Conservation (phyloP, 2,113 vertebrate genomes). For the Apodemus sylvaticus region DNA sequence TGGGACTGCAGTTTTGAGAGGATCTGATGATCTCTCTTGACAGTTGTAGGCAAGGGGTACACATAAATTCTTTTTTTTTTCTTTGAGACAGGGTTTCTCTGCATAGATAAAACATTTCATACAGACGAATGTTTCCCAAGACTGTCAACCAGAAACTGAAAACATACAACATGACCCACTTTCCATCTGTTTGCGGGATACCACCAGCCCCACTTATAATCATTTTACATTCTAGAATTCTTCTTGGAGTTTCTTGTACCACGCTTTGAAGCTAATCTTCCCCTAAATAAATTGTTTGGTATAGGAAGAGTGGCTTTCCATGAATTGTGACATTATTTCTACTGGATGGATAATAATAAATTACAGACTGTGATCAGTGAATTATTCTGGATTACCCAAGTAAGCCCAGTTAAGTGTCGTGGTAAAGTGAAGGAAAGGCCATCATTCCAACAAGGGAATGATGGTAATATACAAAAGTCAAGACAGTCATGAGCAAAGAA, state of each 20-base stretch:
- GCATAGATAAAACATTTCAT: background rate
- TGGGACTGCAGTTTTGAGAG: background rate
- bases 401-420: background rate
- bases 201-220: background rate
- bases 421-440: background rate
- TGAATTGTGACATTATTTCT: background rate
- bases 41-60: background rate
- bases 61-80: too few species aligned
- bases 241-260: background rate
- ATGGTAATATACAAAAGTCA: background rate
- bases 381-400: background rate
- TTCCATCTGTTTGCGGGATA: background rate
- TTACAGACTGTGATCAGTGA: background rate
- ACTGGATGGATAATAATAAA: background rate
- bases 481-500: background rate
- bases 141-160: background rate
- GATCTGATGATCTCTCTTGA: background rate
- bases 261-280: background rate
- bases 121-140: background rate
- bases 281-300: background rate
- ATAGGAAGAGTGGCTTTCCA: background rate
- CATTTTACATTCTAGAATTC: background rate
- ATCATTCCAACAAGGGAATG: background rate
- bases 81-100: too few species aligned
- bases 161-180: background rate